Conservation (phyloP, 64 coral and sea anemone species). For the Montipora capricornis region DNA sequence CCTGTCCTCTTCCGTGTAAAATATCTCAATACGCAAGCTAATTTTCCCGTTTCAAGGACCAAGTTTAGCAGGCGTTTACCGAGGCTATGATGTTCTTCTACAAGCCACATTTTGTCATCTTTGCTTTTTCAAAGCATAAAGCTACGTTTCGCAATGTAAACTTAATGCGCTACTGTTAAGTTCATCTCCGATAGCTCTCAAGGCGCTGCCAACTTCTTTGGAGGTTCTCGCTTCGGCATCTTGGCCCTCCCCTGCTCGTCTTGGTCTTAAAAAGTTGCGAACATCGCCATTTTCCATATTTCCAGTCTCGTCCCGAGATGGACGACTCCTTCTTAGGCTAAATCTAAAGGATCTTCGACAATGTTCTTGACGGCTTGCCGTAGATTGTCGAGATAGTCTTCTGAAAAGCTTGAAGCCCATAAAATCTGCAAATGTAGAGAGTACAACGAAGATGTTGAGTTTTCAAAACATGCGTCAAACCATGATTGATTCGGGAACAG, state of each 20-base stretch:
- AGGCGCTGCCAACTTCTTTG: conserved; percentile 55
- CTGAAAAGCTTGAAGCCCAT: conserved; percentile 66
- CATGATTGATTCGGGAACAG: neutral
- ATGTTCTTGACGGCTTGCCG: neutral
- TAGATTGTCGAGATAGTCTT: neutral
- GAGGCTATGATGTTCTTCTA: too few species aligned
- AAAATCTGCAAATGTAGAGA: neutral
- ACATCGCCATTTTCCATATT: neutral
- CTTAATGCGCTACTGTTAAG: conserved; percentile 85
- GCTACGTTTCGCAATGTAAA: conserved; percentile 9
- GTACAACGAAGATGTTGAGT: neutral
- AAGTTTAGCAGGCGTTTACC: too few species aligned
- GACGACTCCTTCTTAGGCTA: conserved; percentile 10
- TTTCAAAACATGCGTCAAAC: neutral
- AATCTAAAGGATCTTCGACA: conserved; percentile 27
- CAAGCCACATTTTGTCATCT: too few species aligned
- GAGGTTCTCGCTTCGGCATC: conserved; percentile 19
- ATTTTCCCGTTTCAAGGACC: neutral
- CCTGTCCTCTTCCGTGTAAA: neutral
- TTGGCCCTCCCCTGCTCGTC: neutral
- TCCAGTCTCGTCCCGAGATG: neutral
- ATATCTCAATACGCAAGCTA: neutral
- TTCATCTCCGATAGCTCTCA: conserved; percentile 84
- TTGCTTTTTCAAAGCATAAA: neutral
- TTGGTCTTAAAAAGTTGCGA: neutral